Evolutionary conservation across 2,113 vertebrate species (phyloP).

Genomic region (Collichthys lucidus): DNA sequence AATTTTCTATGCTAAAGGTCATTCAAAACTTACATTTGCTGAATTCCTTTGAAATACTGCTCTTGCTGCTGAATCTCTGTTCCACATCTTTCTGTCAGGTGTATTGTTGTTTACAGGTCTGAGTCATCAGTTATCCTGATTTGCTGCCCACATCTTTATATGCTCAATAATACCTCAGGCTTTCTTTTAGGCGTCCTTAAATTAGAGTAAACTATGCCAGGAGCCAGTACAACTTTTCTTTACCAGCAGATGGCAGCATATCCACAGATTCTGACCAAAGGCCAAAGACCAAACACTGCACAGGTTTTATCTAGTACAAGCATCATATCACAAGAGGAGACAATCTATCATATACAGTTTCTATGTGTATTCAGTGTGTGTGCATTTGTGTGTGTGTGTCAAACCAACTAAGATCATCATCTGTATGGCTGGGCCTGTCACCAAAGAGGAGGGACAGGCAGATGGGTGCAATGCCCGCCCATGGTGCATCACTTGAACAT

Average conservation of each 20-base stretch:
- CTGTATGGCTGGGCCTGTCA: not conserved
- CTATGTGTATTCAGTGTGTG: not conserved
- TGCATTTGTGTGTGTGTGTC: not conserved
- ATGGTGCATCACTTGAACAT: not conserved
- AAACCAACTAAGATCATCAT: not conserved
- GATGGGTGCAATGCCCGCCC: not conserved
- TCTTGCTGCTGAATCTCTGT: not conserved
- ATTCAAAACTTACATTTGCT: not conserved
- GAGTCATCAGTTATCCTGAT: not conserved
- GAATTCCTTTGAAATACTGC: not conserved
- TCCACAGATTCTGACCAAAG: not conserved
- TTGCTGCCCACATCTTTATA: not conserved
- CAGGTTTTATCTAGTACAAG: too few relatives aligned
- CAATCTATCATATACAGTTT: not conserved
- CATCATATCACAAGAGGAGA: not conserved
- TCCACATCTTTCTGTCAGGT: too few relatives aligned
- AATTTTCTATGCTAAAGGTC: too few relatives aligned
- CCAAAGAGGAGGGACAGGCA: not conserved
- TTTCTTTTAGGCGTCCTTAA: not conserved
- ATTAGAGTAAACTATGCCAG: not conserved
- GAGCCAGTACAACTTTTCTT: not conserved
- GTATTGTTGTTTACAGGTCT: not conserved
- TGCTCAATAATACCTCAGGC: not conserved
- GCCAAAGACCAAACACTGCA: too few relatives aligned
- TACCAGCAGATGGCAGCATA: conserved; percentile 51